phyloP scores from a whole-genome alignment of 2,888 invertebrate species.

The Erebia palarica region DNA sequence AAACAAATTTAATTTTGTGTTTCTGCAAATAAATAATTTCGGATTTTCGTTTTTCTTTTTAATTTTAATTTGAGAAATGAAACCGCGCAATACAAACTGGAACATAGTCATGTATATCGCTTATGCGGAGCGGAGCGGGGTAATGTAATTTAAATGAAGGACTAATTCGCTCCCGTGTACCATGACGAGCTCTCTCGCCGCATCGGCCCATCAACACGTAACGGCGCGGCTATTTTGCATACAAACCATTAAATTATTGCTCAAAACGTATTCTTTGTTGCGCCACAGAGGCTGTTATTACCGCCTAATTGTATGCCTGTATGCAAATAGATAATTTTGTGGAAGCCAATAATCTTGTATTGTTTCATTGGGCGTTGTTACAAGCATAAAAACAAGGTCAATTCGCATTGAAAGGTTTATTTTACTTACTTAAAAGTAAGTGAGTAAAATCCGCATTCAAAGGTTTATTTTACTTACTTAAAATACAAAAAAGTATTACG shows the following conservation, averaged over 20 bases:
- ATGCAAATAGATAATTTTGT: constrained; percentile 80
- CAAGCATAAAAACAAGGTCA: constrained; percentile 4
- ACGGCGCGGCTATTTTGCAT: constrained; percentile 81
- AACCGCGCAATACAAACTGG: constrained; percentile 59
- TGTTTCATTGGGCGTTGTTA: constrained; percentile 33
- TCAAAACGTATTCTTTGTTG: constrained; percentile 82
- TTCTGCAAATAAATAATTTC: no score
- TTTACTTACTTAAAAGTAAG: neutral
- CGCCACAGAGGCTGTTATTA: constrained; percentile 79
- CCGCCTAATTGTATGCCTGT: constrained; percentile 77
- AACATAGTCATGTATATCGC: constrained; percentile 62
- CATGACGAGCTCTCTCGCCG: constrained; percentile 76
- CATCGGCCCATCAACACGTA: constrained; percentile 79
- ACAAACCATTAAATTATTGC: constrained; percentile 82
- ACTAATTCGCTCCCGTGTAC: constrained; percentile 76
- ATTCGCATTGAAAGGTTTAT: neutral
- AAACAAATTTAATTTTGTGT: no score
- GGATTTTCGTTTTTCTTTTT: no score
- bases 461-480: neutral
- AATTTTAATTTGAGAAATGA: no score
- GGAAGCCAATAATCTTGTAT: constrained; percentile 67
- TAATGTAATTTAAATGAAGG: constrained; percentile 81
- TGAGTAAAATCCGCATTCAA: neutral
- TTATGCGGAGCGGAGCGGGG: constrained; percentile 63
- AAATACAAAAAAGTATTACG: neutral